Evolutionary conservation across 1,140 invertebrate species (phyloP).

Genomic region (Lepidotrigona ventralis): DNA sequence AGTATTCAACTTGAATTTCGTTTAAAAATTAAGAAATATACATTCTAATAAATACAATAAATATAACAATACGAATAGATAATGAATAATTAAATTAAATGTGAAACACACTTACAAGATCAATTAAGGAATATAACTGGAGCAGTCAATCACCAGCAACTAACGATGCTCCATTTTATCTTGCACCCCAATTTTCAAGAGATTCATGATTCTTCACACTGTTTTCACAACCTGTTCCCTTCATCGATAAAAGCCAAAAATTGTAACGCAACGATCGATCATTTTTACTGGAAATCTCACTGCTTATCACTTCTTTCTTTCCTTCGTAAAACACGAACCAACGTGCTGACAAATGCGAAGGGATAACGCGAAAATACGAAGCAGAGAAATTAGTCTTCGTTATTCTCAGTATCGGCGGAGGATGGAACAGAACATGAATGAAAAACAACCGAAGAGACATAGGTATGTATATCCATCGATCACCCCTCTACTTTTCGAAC

Average conservation of each 20-base stretch:
- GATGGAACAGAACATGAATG: constrained; percentile 59
- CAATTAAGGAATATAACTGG: neutral
- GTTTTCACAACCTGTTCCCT: neutral
- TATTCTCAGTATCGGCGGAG: constrained; percentile 24
- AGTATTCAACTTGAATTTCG: neutral
- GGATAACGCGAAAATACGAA: neutral
- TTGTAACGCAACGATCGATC: neutral
- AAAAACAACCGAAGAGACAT: constrained; percentile 40
- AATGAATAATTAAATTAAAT: too few relatives aligned
- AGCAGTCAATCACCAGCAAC: neutral
- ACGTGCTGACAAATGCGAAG: neutral
- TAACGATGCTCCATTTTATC: too few relatives aligned
- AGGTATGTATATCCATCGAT: constrained; percentile 34
- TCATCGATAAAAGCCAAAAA: too few relatives aligned
- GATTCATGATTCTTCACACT: neutral
- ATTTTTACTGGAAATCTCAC: neutral
- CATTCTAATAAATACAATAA: neutral
- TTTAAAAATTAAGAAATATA: neutral
- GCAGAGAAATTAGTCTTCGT: neutral
- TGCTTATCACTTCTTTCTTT: neutral
- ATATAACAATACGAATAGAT: too few relatives aligned
- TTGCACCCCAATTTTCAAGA: neutral
- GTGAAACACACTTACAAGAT: neutral
- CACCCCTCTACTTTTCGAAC: constrained; percentile 58
- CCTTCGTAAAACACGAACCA: neutral